Evolutionary conservation across 1,140 invertebrate genomes (phyloP), one percentile per base, ranked within the genome.

Genomic region (Ceratitis capitata): DNA sequence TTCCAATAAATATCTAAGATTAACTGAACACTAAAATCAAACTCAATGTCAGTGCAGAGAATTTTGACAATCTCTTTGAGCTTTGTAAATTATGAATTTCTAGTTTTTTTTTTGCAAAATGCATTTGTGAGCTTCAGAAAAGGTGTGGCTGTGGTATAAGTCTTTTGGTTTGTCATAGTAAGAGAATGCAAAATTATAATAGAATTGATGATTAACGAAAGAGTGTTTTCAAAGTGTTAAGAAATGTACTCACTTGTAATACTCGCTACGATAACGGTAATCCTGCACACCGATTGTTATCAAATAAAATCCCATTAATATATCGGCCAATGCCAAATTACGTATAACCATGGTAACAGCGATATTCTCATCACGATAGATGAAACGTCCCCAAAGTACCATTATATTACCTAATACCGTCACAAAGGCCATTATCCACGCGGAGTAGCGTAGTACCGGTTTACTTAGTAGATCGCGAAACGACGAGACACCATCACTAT

Each of bases 281-380:
- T 97, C 96, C 87, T 95, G 93, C 45, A 94, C 89, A 6, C 94
- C 96, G 87, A 97, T 95, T 74, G 95, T 93, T 16, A 96, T 89
- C 84, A 97, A 92, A 91, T 97, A 97, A 64, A 97, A 89, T 1
- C 96, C 96, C 95, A 97, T 97, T 23, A 97, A 90, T 87, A 96
- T 93, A 91, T 97, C 96, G 7, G 96, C 95, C n/a, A 95, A 93
- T 69, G 96, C 95, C 51, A 97, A 92, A 91, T 96, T 96, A 64
- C 94, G 93, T 85, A 97, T 95, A 45, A 96, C 92, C 82, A 95
- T 92, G 64, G 94, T 94, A 0, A 95, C 90, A 0, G 94, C 92
- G 64, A 92, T 92, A 88, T 94, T 95, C 87, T 95, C 94, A 87
- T 94, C 93, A 29, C 93, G 93, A 16, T 94, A 93, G 1, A 94